phyloP scores from a whole-genome alignment of 2,113 vertebrate genomes.

The Martes martes region DNA sequence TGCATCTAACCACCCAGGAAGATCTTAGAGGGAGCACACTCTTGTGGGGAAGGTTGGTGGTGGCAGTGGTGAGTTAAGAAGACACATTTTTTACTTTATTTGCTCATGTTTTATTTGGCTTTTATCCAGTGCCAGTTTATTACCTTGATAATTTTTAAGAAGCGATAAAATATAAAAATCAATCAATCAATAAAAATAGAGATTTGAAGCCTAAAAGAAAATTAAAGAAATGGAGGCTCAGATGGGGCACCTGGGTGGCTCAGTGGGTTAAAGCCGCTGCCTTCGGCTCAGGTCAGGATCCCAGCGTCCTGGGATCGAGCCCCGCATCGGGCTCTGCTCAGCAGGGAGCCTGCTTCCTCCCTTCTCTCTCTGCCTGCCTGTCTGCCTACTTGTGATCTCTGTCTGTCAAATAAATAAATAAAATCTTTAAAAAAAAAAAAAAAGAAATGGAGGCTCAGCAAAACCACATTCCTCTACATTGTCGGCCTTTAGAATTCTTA shows the following conservation, averaged over 20 bases:
- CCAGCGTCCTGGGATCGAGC: too few species aligned
- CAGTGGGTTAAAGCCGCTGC: too few species aligned
- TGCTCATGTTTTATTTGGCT: not conserved
- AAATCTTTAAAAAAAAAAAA: too few species aligned
- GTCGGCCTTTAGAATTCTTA: not conserved
- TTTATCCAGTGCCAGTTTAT: not conserved
- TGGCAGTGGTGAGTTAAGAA: too few species aligned
- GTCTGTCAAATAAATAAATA: too few species aligned
- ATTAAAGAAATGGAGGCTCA: not conserved
- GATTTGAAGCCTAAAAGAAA: not conserved
- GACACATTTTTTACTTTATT: not conserved
- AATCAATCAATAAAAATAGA: not conserved
- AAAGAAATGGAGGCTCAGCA: not conserved
- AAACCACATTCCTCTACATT: not conserved
- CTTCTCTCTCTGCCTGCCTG: too few species aligned
- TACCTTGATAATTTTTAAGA: not conserved
- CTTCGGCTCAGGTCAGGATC: too few species aligned
- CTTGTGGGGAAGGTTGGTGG: not conserved
- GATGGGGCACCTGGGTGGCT: too few species aligned
- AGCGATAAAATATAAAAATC: not conserved
- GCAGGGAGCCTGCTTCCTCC: too few species aligned
- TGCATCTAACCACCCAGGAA: not conserved
- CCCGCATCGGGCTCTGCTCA: too few species aligned
- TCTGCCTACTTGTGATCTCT: too few species aligned
- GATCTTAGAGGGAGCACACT: not conserved